phyloP scores from a whole-genome alignment of 2,888 invertebrate species.

The Pollenia griseotomentosa region DNA sequence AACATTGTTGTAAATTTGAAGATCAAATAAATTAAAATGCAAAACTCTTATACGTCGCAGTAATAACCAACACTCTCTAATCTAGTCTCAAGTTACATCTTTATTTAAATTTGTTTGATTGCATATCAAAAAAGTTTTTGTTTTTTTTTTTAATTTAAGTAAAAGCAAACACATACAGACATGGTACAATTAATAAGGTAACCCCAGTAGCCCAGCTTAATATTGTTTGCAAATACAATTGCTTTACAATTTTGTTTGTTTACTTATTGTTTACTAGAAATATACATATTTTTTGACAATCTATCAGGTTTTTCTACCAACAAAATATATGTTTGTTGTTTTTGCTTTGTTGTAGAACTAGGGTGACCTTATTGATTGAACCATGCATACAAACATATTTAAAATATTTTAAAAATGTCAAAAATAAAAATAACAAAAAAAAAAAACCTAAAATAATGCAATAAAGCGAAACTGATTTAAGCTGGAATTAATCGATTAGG shows the following conservation, averaged over 20 bases:
- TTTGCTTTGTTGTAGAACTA: too few species aligned
- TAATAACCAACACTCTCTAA: not conserved
- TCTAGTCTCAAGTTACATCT: not conserved
- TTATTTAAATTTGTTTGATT: not conserved
- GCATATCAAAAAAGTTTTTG: not conserved
- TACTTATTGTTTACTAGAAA: too few species aligned
- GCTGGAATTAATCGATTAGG: conserved; percentile 25
- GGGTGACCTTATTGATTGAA: too few species aligned
- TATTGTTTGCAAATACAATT: too few species aligned
- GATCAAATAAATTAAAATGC: not conserved
- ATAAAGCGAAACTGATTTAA: conserved; percentile 32
- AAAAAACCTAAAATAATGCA: not conserved
- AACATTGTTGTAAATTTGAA: conserved; percentile 7
- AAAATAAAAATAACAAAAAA: conserved; percentile 2
- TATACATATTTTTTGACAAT: too few species aligned
- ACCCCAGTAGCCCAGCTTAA: too few species aligned
- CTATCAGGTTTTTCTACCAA: too few species aligned
- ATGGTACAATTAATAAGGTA: too few species aligned
- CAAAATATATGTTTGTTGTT: too few species aligned
- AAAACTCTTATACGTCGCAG: not conserved
- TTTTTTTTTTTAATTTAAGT: not conserved
- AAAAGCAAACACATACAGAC: conserved; percentile 15
- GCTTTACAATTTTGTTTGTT: too few species aligned
- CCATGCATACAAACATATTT: too few species aligned
- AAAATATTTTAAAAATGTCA: too few species aligned